Evolutionary conservation across 2,797 vertebrate genomes (phyloP).

Genomic region (Argyrosomus regius): DNA sequence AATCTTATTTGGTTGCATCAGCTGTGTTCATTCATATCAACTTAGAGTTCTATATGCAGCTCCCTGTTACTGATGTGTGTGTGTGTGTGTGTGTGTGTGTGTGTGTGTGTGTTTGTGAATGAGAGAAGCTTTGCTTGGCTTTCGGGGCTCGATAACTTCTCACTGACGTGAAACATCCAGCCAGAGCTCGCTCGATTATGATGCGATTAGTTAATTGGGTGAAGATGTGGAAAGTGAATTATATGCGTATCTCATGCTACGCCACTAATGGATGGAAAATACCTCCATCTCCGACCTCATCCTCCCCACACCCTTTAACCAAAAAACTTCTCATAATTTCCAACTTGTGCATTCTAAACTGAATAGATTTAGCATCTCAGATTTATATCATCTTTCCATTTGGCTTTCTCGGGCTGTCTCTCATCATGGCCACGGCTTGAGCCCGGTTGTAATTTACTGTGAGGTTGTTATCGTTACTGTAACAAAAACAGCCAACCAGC

Average conservation of each 20-base stretch:
- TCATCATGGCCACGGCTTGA: slow-evolving; percentile 44
- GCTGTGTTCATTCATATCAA: slow-evolving; percentile 35
- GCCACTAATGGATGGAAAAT: slow-evolving; percentile 84
- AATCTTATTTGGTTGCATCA: slow-evolving; percentile 45
- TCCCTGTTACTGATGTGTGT: background rate
- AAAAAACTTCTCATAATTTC: slow-evolving; percentile 76
- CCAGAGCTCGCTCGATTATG: slow-evolving; percentile 67
- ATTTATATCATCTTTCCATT: slow-evolving; percentile 83
- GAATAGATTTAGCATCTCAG: slow-evolving; percentile 77
- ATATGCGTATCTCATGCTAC: slow-evolving; percentile 75
- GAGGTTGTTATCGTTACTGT: slow-evolving; percentile 75
- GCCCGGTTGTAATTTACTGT: slow-evolving; percentile 71
- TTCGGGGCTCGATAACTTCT: slow-evolving; percentile 52
- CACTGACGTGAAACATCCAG: slow-evolving; percentile 62
- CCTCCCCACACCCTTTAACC: slow-evolving; percentile 75
- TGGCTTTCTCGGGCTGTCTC: slow-evolving; percentile 62
- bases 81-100: slow-evolving; percentile 14
- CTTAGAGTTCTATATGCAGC: background rate
- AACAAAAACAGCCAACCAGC: slow-evolving; percentile 76
- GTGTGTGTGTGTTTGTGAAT: background rate
- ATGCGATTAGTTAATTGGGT: slow-evolving; percentile 82
- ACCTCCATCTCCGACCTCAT: slow-evolving; percentile 73
- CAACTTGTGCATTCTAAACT: slow-evolving; percentile 71
- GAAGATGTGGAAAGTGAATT: slow-evolving; percentile 83
- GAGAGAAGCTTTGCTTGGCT: slow-evolving; percentile 12